Conservation (phyloP, 2,888 invertebrate genomes). For the Drosophila austrosaltans region DNA sequence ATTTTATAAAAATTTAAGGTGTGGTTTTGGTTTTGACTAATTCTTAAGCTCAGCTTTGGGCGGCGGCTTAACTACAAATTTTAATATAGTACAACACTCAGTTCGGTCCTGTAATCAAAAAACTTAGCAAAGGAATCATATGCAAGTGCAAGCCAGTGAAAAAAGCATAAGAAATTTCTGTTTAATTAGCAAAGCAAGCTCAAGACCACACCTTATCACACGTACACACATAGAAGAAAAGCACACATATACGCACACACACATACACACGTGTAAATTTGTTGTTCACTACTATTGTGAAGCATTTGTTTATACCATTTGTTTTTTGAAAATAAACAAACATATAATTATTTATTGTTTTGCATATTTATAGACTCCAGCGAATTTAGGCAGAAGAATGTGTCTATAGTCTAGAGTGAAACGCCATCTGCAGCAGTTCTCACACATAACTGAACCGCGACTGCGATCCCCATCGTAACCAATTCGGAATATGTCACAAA, state of each 20-base stretch:
- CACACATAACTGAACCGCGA: slow-evolving; percentile 23
- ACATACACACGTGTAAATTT: slow-evolving; percentile 20
- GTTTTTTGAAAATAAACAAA: slow-evolving; percentile 55
- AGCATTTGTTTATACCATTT: slow-evolving; percentile 57
- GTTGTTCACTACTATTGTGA: slow-evolving; percentile 31
- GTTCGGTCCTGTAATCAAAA: neutral
- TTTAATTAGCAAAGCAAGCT: slow-evolving; percentile 26
- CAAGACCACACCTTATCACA: slow-evolving; percentile 64
- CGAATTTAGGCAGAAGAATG: slow-evolving; percentile 56
- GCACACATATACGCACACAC: slow-evolving; percentile 22
- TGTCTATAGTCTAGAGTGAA: slow-evolving; percentile 63
- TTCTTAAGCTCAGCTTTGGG: slow-evolving; percentile 56
- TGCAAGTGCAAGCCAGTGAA: neutral
- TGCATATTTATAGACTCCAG: slow-evolving; percentile 56
- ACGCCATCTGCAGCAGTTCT: slow-evolving; percentile 46
- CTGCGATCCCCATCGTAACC: slow-evolving; percentile 29
- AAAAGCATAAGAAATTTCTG: neutral
- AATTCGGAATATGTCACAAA: slow-evolving; percentile 55
- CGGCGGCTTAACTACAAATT: slow-evolving; percentile 28
- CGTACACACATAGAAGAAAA: neutral
- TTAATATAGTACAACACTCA: neutral
- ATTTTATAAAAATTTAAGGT: slow-evolving; percentile 58
- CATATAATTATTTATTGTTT: slow-evolving; percentile 29
- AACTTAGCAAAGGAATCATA: neutral
- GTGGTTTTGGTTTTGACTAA: slow-evolving; percentile 59